Conservation (phyloP, 2,113 vertebrate genomes). For the Columba janthina region DNA sequence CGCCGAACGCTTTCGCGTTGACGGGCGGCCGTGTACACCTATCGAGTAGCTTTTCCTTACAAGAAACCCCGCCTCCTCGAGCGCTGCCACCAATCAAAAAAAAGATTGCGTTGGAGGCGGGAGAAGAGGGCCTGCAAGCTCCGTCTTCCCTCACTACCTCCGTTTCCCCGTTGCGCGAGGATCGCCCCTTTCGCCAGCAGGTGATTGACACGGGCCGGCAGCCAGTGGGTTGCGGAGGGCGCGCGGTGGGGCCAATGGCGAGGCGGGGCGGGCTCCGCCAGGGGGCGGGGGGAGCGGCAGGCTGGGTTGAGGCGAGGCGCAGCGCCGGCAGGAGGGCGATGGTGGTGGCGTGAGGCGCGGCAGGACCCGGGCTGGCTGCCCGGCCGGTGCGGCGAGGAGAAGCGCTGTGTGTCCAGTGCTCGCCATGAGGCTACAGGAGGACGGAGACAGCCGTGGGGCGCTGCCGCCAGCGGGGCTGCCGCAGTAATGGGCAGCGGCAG, state of each 20-base stretch:
- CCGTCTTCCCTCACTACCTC: rapidly evolving
- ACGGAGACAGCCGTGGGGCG: constrained; percentile 49
- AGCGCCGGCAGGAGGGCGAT: constrained; percentile 3
- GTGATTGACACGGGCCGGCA: rapidly evolving
- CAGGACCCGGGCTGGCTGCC: background rate
- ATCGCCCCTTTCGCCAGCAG: too few species aligned
- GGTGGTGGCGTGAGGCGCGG: background rate
- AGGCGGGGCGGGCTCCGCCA: background rate
- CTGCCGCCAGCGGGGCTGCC: constrained; percentile 1
- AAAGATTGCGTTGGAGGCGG: background rate
- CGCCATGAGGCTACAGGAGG: constrained; percentile 41
- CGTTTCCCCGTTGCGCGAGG: background rate
- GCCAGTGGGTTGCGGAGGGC: background rate
- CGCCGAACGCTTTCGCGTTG: rapidly evolving
- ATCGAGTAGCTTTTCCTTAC: rapidly evolving
- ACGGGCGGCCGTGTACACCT: rapidly evolving
- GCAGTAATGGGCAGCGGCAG: constrained; percentile 12
- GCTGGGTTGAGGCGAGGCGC: background rate
- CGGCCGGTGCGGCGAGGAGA: background rate
- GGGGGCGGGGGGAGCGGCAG: background rate
- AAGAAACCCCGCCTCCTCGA: rapidly evolving
- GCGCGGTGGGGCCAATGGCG: background rate
- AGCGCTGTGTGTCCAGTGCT: background rate
- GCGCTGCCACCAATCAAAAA: background rate
- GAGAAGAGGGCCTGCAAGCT: background rate